Evolutionary conservation across 1,140 invertebrate species (phyloP).

Genomic region (Ceratoteleas bidentatus): DNA sequence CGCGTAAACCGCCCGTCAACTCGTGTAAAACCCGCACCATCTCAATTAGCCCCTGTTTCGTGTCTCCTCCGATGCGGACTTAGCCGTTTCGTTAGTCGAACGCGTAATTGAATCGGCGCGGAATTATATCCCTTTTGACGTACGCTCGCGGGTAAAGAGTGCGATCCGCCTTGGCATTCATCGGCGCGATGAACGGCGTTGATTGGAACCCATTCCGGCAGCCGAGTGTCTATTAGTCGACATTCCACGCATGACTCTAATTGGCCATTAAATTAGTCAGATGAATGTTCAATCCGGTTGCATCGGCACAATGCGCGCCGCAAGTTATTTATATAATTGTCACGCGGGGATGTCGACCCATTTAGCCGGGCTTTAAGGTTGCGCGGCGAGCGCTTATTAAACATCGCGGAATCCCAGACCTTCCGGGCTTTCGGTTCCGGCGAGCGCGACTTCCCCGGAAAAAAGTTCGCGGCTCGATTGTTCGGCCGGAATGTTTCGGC

Average conservation of each 20-base stretch:
- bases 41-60: no score
- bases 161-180: background rate
- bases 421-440: background rate
- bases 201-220: slow-evolving; percentile 20
- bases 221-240: slow-evolving; percentile 35
- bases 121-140: background rate
- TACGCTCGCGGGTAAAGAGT: background rate
- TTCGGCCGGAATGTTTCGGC: no score
- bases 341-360: background rate
- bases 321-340: background rate
- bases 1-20: background rate
- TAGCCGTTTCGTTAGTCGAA: background rate
- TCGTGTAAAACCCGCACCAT: no score
- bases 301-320: background rate
- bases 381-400: background rate
- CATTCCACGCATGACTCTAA: slow-evolving; percentile 24
- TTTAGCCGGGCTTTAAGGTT: background rate
- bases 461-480: no score
- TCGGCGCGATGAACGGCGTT: slow-evolving; percentile 15
- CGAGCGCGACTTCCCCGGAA: no score
- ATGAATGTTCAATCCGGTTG: slow-evolving; percentile 5
- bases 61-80: no score
- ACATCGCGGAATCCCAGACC: background rate
- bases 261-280: slow-evolving; percentile 37
- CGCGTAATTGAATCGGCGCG: background rate